These are phyloP conservation scores for Rhabdophis nuchalis DNA, from an alignment of 2,797 vertebrate genomes.

Conservation along the genomic window DNA sequence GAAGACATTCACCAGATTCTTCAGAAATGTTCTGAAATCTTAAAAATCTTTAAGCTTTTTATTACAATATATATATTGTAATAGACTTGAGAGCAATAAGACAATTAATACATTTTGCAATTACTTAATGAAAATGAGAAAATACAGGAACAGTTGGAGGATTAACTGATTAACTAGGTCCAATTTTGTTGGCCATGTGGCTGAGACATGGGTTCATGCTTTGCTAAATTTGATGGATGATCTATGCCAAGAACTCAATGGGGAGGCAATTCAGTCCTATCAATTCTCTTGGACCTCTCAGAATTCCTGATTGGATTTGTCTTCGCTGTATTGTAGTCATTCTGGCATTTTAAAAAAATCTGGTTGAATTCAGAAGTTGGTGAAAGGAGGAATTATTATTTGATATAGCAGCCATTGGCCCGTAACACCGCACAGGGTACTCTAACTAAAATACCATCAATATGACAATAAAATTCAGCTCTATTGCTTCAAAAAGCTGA, in stretches of 20 bases:
- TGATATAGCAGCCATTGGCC: not conserved
- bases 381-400: not conserved
- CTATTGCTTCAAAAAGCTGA: not conserved
- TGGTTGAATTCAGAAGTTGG: not conserved
- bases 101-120: not conserved
- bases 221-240: not conserved
- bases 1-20: too few species aligned
- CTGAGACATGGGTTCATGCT: not conserved
- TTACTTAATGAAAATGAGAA: not conserved
- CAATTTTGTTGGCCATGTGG: not conserved
- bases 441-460: not conserved
- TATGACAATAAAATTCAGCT: not conserved
- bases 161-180: not conserved
- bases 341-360: not conserved
- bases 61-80: not conserved
- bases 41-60: not conserved
- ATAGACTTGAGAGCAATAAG: not conserved
- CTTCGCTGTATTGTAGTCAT: not conserved
- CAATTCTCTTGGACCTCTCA: not conserved
- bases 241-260: not conserved
- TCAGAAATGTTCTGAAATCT: too few species aligned
- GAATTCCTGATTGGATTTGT: not conserved
- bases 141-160: not conserved
- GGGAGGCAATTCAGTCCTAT: not conserved
- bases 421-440: not conserved